Percentiles rank a stretch among this genome's conserved stretches.
These are phyloP conservation scores for Drosophila fungiperda DNA, from an alignment of 2,888 invertebrate genomes.

Conservation along the genomic window DNA sequence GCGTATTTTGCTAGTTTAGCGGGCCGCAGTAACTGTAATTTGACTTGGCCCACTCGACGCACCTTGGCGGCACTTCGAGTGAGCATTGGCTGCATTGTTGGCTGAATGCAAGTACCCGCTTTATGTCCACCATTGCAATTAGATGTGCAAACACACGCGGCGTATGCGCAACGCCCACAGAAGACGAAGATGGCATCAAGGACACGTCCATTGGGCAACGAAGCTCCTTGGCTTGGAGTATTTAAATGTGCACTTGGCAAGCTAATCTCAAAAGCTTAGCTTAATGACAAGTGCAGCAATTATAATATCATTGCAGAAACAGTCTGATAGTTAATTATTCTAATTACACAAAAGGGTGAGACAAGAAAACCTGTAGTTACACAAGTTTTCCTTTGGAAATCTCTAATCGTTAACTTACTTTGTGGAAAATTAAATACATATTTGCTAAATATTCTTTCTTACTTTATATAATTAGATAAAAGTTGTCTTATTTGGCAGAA, in stretches of 20 bases:
- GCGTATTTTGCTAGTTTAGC: conserved; percentile 63
- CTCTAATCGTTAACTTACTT: not conserved
- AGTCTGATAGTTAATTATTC: not conserved
- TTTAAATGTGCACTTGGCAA: conserved; percentile 15
- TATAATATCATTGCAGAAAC: not conserved
- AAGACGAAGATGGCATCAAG: conserved; percentile 2
- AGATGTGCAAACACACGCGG: conserved; percentile 47
- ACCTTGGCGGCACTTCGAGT: conserved; percentile 48
- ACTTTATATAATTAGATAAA: not conserved
- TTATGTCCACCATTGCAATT: conserved; percentile 48
- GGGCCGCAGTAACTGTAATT: conserved; percentile 63
- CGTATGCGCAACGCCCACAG: conserved; percentile 50
- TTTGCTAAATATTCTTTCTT: not conserved
- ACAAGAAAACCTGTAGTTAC: not conserved
- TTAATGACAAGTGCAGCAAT: conserved; percentile 2
- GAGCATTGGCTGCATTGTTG: conserved; percentile 46
- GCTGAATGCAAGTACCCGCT: conserved; percentile 31
- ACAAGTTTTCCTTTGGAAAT: not conserved
- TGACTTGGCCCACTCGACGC: conserved; percentile 27
- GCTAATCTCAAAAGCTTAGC: conserved; percentile 14
- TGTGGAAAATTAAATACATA: not conserved
- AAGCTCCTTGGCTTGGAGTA: conserved; percentile 11
- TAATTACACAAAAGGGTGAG: not conserved
- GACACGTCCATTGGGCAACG: not conserved
- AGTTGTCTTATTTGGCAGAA: not conserved